phyloP scores from a whole-genome alignment of 2,113 vertebrate species.

The Rhodinocichla rosea region DNA sequence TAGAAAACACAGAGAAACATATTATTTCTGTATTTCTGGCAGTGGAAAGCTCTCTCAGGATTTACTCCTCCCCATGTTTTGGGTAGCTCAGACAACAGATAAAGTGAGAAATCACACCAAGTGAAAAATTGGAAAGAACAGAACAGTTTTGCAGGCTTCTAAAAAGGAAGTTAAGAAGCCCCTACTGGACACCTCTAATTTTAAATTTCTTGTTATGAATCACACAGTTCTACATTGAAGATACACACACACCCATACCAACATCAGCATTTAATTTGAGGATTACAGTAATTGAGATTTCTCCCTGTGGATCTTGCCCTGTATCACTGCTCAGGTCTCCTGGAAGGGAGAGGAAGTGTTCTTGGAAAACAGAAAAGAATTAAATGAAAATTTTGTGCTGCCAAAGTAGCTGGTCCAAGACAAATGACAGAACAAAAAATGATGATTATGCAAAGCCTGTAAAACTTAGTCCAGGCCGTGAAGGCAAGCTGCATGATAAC shows the following conservation, averaged over 20 bases:
- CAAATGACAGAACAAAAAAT: neutral
- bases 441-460: neutral
- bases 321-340: neutral
- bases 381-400: neutral
- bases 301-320: neutral
- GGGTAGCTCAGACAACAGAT: neutral
- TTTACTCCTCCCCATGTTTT: neutral
- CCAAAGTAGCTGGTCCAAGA: neutral
- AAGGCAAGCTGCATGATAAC: neutral
- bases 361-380: neutral
- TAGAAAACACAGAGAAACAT: neutral
- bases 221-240: rapidly evolving
- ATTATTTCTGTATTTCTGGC: neutral
- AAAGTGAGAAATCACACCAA: neutral
- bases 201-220: neutral
- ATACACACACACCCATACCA: neutral
- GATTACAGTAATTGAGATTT: neutral
- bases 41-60: neutral
- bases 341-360: neutral
- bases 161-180: neutral
- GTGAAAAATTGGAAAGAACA: neutral
- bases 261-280: neutral
- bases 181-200: neutral
- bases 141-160: neutral
- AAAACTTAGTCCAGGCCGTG: neutral